A percentile compares a stretch with the other conserved stretches of the same genome.
phyloP scores from a whole-genome alignment of 1,140 invertebrate species.

The Cotesia glomerata region DNA sequence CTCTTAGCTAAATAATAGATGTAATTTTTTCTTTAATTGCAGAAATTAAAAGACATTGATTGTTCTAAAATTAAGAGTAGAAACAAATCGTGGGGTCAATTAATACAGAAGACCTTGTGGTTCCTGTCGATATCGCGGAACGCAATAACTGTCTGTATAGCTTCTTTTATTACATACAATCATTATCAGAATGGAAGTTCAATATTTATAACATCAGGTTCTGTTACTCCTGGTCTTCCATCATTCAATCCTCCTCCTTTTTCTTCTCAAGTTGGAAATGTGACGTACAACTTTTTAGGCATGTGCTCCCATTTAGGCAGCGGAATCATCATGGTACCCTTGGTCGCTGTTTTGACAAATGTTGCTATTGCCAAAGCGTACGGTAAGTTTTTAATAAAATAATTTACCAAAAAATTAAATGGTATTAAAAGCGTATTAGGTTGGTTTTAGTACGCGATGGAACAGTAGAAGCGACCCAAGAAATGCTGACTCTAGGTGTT shows the following conservation, averaged over 20 bases:
- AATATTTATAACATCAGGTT: constrained; percentile 64
- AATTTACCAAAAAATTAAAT: neutral
- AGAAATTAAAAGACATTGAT: constrained; percentile 74
- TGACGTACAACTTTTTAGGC: constrained; percentile 65
- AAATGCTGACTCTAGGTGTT: constrained; percentile 72
- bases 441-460: constrained; percentile 57
- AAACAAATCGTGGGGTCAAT: constrained; percentile 33
- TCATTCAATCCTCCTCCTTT: constrained; percentile 65
- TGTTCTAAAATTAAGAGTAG: constrained; percentile 51
- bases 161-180: constrained; percentile 66
- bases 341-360: constrained; percentile 77
- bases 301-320: constrained; percentile 70
- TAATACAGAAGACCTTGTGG: constrained; percentile 70
- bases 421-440: neutral
- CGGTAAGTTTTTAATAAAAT: constrained; percentile 61
- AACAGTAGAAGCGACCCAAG: constrained; percentile 69
- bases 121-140: constrained; percentile 79
- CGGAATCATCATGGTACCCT: constrained; percentile 73
- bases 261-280: constrained; percentile 62
- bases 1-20: too few relatives aligned
- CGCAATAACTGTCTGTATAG: constrained; percentile 74
- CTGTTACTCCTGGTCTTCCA: constrained; percentile 70
- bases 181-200: constrained; percentile 42
- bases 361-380: constrained; percentile 83
- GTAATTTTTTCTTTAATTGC: constrained; percentile 40